A percentile compares a stretch with the other conserved stretches of the same genome.
Conservation (phyloP, 2,888 invertebrate species). For the Drosophila longiperda region DNA sequence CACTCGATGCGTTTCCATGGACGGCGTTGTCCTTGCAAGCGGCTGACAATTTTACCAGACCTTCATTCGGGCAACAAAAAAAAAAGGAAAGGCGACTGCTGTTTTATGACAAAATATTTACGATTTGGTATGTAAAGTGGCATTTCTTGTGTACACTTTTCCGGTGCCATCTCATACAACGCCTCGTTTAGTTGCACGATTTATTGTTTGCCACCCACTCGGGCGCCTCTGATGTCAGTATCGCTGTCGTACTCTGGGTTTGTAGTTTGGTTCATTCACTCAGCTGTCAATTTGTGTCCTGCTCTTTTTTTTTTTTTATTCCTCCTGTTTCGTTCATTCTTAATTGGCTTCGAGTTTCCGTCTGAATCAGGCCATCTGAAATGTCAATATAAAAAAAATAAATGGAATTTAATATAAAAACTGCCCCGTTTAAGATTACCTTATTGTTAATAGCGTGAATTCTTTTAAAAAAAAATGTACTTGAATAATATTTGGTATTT, state of each 20-base stretch:
- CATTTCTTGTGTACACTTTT: constrained; percentile 74
- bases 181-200: constrained; percentile 48
- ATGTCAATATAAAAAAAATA: constrained; percentile 9
- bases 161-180: constrained; percentile 52
- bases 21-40: constrained; percentile 3
- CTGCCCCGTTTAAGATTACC: background rate
- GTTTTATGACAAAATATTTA: constrained; percentile 77
- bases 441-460: background rate
- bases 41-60: constrained; percentile 44
- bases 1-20: constrained; percentile 71
- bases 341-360: constrained; percentile 74
- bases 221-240: constrained; percentile 7
- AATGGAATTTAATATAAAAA: background rate
- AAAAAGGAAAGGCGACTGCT: constrained; percentile 23
- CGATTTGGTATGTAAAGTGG: constrained; percentile 76
- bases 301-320: constrained; percentile 23
- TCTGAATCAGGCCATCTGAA: constrained; percentile 33
- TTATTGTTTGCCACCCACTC: constrained; percentile 33
- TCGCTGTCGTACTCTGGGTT: constrained; percentile 9
- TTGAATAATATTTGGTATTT: constrained; percentile 20
- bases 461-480: background rate
- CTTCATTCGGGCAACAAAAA: constrained; percentile 50
- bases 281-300: constrained; percentile 66
- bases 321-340: constrained; percentile 63
- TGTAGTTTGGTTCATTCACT: constrained; percentile 30